Base-by-base conservation (phyloP, 2,113 vertebrate genomes). In the Cichladusa arquata region DNA sequence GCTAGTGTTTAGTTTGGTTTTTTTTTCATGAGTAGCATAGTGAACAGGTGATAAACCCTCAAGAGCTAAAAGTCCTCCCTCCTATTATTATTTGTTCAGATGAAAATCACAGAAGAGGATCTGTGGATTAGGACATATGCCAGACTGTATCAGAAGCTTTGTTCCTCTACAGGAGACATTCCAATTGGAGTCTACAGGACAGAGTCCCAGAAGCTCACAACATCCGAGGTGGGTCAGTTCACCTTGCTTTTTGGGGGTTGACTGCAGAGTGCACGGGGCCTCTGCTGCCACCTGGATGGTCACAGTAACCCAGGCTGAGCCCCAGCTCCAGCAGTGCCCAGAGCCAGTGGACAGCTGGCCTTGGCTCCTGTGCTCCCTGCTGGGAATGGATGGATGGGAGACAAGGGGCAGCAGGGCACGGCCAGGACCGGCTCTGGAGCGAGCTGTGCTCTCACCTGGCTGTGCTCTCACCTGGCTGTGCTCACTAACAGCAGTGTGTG, bases 121-220 rank as follows among this genome's bases (percentile, higher is more conserved):
- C 95, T 99, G 12, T 99, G 99, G 99, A 99, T 99, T 83, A 97
- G 99, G 53, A 99, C 99, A 4, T 99, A 99, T 25, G 99, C 99
- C 69, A 98, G 99, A 92, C 98, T 99, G 48, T 99, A 99, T 88
- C 99, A 99, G 98, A 99, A 99, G 95, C 97, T 99, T 78, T 99
- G 98, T 86, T 99, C 99, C 50, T 99, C 99, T 19, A 99, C 98
- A 50, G 99, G 99, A 16, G 99, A 99, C 94, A 99, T 99, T 93
- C 99, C 99, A 12, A 99, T 99, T 53, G 99, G 99, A 81, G 98
- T 99, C 81, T 99, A 99, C 48, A 98, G 99, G 74, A 99, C 99
- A 9, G 99, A 99, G 61, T 98, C 98, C 24, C 99, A 99, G 93
- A 98, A 99, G 86, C 98, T 99, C 76, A 81, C 98, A 8, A 98